A percentile compares a stretch with the other conserved stretches of the same genome.
phyloP scores from a whole-genome alignment of 53 echinoderm and acorn worm genomes.

The Henricia sp. region DNA sequence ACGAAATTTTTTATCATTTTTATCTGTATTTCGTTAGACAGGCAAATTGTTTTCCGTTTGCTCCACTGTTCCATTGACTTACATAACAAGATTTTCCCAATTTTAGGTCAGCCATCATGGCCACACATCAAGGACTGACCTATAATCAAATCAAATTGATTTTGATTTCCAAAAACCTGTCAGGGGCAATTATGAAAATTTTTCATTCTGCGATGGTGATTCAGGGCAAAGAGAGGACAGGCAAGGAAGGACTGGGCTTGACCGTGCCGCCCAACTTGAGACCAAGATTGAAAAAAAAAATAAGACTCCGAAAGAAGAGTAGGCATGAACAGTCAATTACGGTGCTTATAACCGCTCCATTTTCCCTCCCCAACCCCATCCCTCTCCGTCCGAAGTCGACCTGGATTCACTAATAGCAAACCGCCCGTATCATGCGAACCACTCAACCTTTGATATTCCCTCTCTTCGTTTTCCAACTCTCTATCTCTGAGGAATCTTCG shows the following conservation, averaged over 20 bases:
- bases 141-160: constrained; percentile 6
- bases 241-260: neutral
- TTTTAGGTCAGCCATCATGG: no score
- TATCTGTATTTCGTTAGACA: no score
- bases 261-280: constrained; percentile 20
- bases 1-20: no score
- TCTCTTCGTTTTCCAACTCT: neutral
- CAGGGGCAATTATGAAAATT: no score
- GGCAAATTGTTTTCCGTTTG: no score
- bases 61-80: no score
- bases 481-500: no score
- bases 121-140: constrained; percentile 9
- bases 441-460: neutral
- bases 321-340: constrained; percentile 43
- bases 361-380: neutral
- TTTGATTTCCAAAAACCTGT: no score
- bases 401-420: neutral
- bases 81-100: no score
- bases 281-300: neutral
- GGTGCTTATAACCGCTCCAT: neutral
- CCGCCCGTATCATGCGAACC: constrained; percentile 6
- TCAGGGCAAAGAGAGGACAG: neutral
- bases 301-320: no score
- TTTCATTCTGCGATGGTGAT: neutral
- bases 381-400: neutral